Percentiles rank a stretch among this genome's conserved stretches.
Evolutionary conservation across 2,797 vertebrate species (phyloP).

Genomic region (Hyperoplus lanceolatus): DNA sequence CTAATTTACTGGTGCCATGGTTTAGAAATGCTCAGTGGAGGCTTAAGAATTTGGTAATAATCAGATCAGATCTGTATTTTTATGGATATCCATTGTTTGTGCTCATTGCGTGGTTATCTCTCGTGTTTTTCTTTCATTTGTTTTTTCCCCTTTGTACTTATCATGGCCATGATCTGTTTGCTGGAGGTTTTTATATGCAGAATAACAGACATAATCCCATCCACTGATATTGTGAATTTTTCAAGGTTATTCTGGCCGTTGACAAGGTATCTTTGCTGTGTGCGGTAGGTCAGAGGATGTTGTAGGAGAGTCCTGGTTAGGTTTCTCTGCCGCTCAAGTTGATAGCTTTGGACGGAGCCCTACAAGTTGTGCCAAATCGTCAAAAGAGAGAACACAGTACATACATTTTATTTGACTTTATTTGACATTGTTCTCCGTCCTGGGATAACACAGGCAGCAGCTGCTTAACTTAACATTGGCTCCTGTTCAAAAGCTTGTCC

Average conservation of each 20-base stretch:
- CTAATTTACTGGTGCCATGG: constrained; percentile 37
- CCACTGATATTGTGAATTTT: constrained; percentile 7
- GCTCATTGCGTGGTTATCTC: neutral
- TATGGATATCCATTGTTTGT: constrained; percentile 7
- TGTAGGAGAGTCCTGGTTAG: constrained; percentile 17
- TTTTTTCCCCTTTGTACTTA: neutral
- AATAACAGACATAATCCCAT: neutral
- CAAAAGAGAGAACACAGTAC: no score
- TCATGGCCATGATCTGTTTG: constrained; percentile 6
- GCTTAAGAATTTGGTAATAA: constrained; percentile 10
- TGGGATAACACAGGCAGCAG: neutral
- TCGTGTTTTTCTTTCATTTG: neutral
- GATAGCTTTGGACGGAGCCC: neutral
- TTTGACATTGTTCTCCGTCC: neutral
- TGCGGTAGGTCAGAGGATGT: constrained; percentile 19
- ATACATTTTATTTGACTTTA: neutral
- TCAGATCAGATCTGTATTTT: constrained; percentile 8
- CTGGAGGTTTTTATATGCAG: constrained; percentile 11
- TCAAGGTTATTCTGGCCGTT: constrained; percentile 22
- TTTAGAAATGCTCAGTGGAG: constrained; percentile 10
- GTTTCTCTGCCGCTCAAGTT: constrained; percentile 24
- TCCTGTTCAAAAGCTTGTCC: neutral
- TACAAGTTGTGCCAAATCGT: no score
- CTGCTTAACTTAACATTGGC: neutral
- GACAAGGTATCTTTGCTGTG: constrained; percentile 32